Evolutionary conservation across 2,113 vertebrate genomes (phyloP).

Genomic region (Lepus europaeus): DNA sequence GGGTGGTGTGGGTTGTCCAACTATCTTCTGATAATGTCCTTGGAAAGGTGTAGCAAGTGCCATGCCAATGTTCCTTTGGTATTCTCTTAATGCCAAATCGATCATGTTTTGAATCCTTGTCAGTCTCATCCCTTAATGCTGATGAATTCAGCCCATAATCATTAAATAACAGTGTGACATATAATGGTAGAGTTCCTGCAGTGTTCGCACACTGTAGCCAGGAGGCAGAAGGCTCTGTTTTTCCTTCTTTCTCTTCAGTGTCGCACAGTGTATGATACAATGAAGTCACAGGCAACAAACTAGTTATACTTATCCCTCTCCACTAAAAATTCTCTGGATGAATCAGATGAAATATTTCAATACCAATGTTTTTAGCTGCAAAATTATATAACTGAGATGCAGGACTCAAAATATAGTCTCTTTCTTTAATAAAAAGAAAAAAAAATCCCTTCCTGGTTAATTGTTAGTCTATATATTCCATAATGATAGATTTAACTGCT

Average conservation of each 20-base stretch:
- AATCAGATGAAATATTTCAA: conserved; percentile 11
- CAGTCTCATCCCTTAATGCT: not conserved
- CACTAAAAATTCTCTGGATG: not conserved
- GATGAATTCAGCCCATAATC: not conserved
- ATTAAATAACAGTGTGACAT: not conserved
- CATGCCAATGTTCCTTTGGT: conserved; percentile 63
- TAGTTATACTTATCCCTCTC: not conserved
- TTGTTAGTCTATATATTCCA: not conserved
- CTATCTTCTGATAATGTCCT: conserved; percentile 63
- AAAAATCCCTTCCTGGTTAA: not conserved
- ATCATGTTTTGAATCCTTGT: conserved; percentile 11
- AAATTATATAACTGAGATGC: not conserved
- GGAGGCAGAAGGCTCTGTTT: not conserved
- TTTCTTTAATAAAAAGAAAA: not conserved
- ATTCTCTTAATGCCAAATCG: conserved; percentile 56
- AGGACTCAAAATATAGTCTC: not conserved
- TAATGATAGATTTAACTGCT: too few species aligned
- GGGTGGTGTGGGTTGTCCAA: conserved; percentile 64
- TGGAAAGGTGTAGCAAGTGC: conserved; percentile 57
- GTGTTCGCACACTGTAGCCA: not conserved
- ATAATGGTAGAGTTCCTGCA: not conserved
- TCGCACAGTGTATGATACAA: not conserved
- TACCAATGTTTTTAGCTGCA: not conserved
- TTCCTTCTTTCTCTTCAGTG: not conserved
- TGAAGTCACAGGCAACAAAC: not conserved